phyloP scores from a whole-genome alignment of 23 tunicate species.

The Ascidia mentula region DNA sequence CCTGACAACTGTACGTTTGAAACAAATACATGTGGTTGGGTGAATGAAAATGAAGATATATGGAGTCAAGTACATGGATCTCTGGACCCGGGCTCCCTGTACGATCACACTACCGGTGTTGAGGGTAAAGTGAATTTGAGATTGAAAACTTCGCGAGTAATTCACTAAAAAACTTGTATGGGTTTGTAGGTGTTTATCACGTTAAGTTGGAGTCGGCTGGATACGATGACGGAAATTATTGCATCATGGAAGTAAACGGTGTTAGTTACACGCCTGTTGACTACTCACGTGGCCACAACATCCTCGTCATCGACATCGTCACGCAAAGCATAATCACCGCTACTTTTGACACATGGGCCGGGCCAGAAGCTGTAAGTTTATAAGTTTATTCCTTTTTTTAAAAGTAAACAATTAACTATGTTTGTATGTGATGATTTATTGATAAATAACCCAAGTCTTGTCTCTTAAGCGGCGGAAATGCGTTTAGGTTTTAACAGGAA shows the following conservation, averaged over 20 bases:
- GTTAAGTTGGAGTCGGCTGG: conserved; percentile 71
- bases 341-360: conserved; percentile 56
- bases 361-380: neutral
- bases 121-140: conserved; percentile 31
- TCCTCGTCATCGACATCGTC: conserved; percentile 59
- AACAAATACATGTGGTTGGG: conserved; percentile 69
- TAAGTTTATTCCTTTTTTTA: neutral
- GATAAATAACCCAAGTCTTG: neutral
- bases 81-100: conserved; percentile 52
- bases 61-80: conserved; percentile 73
- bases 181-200: conserved; percentile 42
- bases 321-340: conserved; percentile 32
- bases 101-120: conserved; percentile 70
- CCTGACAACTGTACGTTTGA: conserved; percentile 85
- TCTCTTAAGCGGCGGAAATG: neutral
- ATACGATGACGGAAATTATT: conserved; percentile 72
- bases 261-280: conserved; percentile 25
- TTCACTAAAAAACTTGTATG: neutral
- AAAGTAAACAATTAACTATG: neutral
- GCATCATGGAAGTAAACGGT: conserved; percentile 64
- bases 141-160: neutral
- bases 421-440: neutral
- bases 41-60: conserved; percentile 2
- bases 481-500: neutral
- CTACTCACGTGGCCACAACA: conserved; percentile 69